Evolutionary conservation across 2,888 invertebrate genomes (phyloP), one percentile per base, ranked within the genome.

Genomic region (Tinea trinotella): DNA sequence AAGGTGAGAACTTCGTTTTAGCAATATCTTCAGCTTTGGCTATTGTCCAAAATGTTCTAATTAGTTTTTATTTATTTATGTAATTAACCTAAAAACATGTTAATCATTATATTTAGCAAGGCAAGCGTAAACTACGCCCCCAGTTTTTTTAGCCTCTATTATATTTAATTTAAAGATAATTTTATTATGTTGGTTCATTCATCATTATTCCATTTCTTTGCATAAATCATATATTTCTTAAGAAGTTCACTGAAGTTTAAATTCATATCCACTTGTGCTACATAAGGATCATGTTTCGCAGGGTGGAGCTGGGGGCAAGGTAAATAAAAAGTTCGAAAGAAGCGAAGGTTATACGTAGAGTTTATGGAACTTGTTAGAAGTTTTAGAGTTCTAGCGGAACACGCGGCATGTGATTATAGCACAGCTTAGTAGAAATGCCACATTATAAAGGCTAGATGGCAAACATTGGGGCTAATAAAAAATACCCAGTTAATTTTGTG

Each of bases 241-340:
- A 4, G 36, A 36, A 36, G 10, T 36, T 15, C 13, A 12, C 13
- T 40, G 40, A 40, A 40, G 7, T 46, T 17, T 46, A 19, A 46
- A 18, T 17, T 46, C 18, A 10, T 46, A 46, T 46, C 46, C 46
- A 46, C 46, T 46, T 46, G 30, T 50, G 50, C 24, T 50, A 30
- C 15, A 52, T 35, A 52, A 19, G 53, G 30, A 30, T 57, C 49
- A 54, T 71, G 59, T 71, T 78, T 70, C 81, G 71, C 85, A 86
- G 87, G 86, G 85, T 65, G 80, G 81, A 64, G 83, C 74, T 62
- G 80, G 80, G 64, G 76, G 71, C 67, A 86, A 86, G 86, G 86
- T 86, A 85, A 84, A 67, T 70, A 66, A 62, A 53, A 48, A 48
- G 19, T 18, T 48, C 48, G 15, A 22, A 24, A 50, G 24, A 24